Percentiles rank a stretch among this genome's conserved stretches.
phyloP scores from a whole-genome alignment of 2,113 vertebrate genomes.

The Epinephelus fuscoguttatus region DNA sequence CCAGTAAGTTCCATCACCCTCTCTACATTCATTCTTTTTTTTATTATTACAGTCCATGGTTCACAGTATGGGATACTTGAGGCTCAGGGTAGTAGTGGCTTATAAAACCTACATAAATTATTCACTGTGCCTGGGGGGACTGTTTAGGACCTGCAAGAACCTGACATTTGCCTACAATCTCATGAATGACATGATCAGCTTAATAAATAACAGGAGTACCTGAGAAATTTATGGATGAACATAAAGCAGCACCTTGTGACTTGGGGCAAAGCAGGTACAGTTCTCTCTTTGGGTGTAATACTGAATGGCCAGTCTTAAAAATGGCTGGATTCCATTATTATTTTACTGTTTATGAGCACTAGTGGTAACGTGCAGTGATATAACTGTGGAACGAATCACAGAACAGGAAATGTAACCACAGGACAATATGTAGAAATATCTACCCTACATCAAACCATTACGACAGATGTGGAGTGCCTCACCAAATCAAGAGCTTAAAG shows the following conservation, averaged over 20 bases:
- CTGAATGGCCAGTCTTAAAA: conserved; percentile 18
- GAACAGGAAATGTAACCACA: conserved; percentile 14
- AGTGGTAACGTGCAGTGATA: neutral
- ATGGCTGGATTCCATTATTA: neutral
- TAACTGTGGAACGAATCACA: neutral
- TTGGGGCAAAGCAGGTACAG: neutral
- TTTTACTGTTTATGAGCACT: conserved; percentile 20
- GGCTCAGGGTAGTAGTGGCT: conserved; percentile 17
- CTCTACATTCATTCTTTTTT: too few species aligned
- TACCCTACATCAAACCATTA: conserved; percentile 26
- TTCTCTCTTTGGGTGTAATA: conserved; percentile 14
- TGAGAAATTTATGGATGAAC: conserved; percentile 51
- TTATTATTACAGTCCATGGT: too few species aligned
- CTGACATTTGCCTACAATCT: conserved; percentile 44
- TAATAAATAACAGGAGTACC: conserved; percentile 47
- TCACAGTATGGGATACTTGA: conserved; percentile 1
- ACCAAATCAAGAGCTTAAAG: conserved; percentile 52
- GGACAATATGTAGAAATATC: conserved; percentile 6
- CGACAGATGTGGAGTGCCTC: conserved; percentile 26
- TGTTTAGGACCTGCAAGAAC: conserved; percentile 39
- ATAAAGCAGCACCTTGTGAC: conserved; percentile 63
- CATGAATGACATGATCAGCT: conserved; percentile 10
- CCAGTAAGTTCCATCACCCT: too few species aligned
- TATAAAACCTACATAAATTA: conserved; percentile 57
- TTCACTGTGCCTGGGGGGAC: conserved; percentile 44